Evolutionary conservation across 2,797 vertebrate genomes (phyloP).

Genomic region (Danio albolineatus): DNA sequence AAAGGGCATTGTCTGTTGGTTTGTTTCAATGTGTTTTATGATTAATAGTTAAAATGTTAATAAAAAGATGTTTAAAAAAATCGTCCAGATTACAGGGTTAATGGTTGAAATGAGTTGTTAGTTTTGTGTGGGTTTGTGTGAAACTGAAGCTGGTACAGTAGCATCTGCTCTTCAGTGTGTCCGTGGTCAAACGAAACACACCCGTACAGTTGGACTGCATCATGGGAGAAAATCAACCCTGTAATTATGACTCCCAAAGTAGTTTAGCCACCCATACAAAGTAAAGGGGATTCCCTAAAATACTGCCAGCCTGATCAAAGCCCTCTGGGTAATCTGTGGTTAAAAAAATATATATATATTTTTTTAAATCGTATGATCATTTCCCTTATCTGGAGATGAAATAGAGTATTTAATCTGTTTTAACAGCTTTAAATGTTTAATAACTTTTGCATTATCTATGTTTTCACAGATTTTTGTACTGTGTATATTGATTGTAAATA

Average conservation of each 20-base stretch:
- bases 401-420: background rate
- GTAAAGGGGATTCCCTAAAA: constrained; percentile 68
- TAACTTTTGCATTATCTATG: too few species aligned
- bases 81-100: too few species aligned
- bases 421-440: too few species aligned
- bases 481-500: too few species aligned
- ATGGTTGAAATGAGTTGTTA: constrained; percentile 28
- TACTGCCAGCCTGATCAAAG: constrained; percentile 53
- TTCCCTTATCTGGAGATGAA: background rate
- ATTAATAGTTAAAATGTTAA: too few species aligned
- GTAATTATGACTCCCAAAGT: constrained; percentile 73
- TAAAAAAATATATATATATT: too few species aligned
- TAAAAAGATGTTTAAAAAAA: too few species aligned
- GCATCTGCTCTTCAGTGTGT: constrained; percentile 62
- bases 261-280: constrained; percentile 60
- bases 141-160: constrained; percentile 1
- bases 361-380: background rate
- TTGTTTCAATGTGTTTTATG: too few species aligned
- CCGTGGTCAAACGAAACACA: constrained; percentile 46
- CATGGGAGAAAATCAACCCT: constrained; percentile 66
- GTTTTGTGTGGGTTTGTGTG: constrained; percentile 15
- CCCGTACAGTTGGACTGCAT: constrained; percentile 53
- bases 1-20: too few species aligned
- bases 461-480: too few species aligned
- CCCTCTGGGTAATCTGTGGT: constrained; percentile 3